Percentiles rank a stretch among this genome's conserved stretches.
Evolutionary conservation across 2,797 vertebrate genomes (phyloP).

Genomic region (Pseudotriccus pelzelni): DNA sequence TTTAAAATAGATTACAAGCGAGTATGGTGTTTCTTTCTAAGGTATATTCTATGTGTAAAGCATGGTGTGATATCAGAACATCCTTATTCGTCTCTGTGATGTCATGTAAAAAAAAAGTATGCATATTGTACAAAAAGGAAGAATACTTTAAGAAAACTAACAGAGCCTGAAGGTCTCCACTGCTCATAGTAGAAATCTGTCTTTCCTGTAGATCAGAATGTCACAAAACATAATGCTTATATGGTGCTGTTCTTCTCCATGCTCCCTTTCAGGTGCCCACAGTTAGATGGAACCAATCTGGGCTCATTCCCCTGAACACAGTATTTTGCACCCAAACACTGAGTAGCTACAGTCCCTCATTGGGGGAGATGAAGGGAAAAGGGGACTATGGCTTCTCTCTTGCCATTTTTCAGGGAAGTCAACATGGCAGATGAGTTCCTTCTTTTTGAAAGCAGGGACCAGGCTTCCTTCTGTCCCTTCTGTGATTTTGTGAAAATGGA

Average conservation of each 20-base stretch:
- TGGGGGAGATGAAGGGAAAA: not conserved
- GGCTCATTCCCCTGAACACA: not conserved
- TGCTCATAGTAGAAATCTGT: not conserved
- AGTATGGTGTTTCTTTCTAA: not conserved
- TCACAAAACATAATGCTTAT: not conserved
- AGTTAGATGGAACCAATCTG: not conserved
- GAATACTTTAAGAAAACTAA: not conserved
- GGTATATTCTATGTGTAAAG: not conserved
- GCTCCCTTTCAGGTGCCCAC: not conserved
- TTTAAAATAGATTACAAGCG: not conserved
- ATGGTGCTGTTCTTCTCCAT: not conserved
- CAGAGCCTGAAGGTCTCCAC: not conserved
- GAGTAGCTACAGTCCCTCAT: accelerated
- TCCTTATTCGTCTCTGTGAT: not conserved
- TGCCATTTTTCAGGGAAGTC: not conserved
- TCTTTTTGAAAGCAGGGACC: not conserved
- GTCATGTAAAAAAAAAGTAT: not conserved
- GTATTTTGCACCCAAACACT: not conserved
- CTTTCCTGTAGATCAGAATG: not conserved
- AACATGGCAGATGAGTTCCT: not conserved
- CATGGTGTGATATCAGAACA: not conserved
- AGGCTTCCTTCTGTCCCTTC: not conserved
- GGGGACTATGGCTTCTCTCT: accelerated
- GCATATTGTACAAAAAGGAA: not conserved
- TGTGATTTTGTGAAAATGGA: not conserved